Conservation (phyloP, 2,888 invertebrate species). For the Cepaea hortensis region DNA sequence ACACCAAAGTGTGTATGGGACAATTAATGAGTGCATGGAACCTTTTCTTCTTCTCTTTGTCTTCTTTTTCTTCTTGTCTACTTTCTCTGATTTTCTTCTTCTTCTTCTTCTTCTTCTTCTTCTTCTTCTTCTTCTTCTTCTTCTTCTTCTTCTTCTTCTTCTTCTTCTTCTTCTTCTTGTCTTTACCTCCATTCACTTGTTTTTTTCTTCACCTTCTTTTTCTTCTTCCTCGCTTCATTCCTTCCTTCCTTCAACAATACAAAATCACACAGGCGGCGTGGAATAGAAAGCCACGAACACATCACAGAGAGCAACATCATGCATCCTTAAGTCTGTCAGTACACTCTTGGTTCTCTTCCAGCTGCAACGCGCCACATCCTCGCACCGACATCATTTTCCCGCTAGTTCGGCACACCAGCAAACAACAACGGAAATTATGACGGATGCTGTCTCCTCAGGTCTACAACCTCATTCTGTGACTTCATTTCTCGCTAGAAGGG, state of each 20-base stretch:
- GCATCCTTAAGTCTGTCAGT: no score
- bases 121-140: not conserved
- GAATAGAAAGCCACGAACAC: not conserved
- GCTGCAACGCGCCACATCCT: not conserved
- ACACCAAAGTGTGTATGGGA: no score
- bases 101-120: not conserved
- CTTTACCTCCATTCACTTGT: not conserved
- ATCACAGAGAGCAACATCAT: not conserved
- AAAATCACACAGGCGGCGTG: not conserved
- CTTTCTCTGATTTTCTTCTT: not conserved
- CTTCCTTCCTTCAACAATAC: not conserved
- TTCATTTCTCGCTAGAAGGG: constrained; percentile 10
- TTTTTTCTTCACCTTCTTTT: not conserved
- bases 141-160: not conserved
- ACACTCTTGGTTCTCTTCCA: not conserved
- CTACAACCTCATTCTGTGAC: not conserved
- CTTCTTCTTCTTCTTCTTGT: not conserved
- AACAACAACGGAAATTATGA: constrained; percentile 36
- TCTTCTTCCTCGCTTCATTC: not conserved
- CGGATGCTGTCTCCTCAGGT: constrained; percentile 23
- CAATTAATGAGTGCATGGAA: no score
- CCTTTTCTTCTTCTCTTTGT: not conserved
- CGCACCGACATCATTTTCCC: constrained; percentile 8
- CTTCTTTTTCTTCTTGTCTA: not conserved
- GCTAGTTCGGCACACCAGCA: constrained; percentile 4